Conservation (phyloP, 2,113 vertebrate genomes). For the Python bivittatus region DNA sequence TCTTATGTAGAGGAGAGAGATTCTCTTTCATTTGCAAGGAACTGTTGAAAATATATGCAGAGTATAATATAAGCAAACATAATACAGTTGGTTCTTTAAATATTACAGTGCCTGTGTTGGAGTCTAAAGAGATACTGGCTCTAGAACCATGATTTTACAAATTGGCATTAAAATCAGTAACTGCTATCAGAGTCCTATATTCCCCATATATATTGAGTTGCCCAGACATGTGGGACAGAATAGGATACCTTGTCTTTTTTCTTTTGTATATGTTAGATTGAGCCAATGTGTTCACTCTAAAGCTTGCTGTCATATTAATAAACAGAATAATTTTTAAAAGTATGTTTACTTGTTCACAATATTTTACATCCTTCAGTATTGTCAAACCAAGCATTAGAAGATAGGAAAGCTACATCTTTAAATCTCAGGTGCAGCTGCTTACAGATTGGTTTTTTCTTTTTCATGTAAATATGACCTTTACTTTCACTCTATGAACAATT, state of each 20-base stretch:
- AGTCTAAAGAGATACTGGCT: background rate
- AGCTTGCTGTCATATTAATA: background rate
- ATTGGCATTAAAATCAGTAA: background rate
- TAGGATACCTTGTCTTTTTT: background rate
- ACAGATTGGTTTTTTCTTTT: slow-evolving; percentile 60
- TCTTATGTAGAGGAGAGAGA: background rate
- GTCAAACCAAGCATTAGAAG: slow-evolving; percentile 35
- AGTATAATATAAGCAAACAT: background rate
- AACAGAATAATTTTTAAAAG: slow-evolving; percentile 45
- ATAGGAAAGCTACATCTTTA: slow-evolving; percentile 52
- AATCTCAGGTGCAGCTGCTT: slow-evolving; percentile 48
- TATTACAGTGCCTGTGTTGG: background rate
- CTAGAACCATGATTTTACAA: background rate
- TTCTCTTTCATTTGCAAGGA: background rate
- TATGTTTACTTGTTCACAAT: slow-evolving; percentile 45
- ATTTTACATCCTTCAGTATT: slow-evolving; percentile 55
- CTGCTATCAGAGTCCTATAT: background rate
- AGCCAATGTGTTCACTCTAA: background rate
- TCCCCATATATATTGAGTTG: background rate
- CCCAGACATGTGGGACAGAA: background rate
- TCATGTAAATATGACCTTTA: slow-evolving; percentile 50
- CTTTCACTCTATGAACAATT: slow-evolving; percentile 55
- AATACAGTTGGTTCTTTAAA: slow-evolving; percentile 9
- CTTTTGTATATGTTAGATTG: background rate
- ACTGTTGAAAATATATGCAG: background rate